Percentiles rank a stretch among this genome's conserved stretches.
These are phyloP conservation scores for Monopterus albus DNA, from an alignment of 2,113 vertebrate genomes.

Conservation along the genomic window DNA sequence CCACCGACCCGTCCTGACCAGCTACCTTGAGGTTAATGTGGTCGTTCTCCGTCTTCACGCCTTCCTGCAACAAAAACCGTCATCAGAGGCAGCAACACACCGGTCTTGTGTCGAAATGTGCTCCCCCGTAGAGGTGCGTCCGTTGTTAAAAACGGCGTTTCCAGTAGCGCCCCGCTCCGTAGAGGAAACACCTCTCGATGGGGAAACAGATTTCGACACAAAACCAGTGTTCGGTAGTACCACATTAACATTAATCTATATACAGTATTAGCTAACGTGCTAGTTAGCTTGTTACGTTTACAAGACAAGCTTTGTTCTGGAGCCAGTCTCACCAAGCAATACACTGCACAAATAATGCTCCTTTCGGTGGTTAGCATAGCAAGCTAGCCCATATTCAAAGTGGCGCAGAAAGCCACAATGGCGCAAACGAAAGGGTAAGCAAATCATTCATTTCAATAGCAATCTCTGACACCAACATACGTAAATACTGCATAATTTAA, in stretches of 20 bases:
- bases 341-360: not conserved
- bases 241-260: no score
- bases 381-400: constrained; percentile 53
- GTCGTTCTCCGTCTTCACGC: constrained; percentile 90
- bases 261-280: no score
- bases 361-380: constrained; percentile 58
- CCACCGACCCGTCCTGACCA: constrained; percentile 90
- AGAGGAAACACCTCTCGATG: no score
- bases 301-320: not conserved
- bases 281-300: not conserved
- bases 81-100: no score
- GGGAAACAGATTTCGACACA: no score
- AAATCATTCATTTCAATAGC: constrained; percentile 42
- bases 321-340: not conserved
- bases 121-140: no score
- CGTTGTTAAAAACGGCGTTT: no score
- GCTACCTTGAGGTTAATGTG: constrained; percentile 92
- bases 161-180: no score
- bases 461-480: not conserved
- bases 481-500: fast-evolving
- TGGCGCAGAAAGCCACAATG: constrained; percentile 76
- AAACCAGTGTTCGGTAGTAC: no score
- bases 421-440: constrained; percentile 63
- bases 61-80: constrained; percentile 82
- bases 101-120: no score